Evolutionary conservation across 2,888 invertebrate species (phyloP), one percentile per base, ranked within the genome.

Genomic region (Stenotaenia linearis): DNA sequence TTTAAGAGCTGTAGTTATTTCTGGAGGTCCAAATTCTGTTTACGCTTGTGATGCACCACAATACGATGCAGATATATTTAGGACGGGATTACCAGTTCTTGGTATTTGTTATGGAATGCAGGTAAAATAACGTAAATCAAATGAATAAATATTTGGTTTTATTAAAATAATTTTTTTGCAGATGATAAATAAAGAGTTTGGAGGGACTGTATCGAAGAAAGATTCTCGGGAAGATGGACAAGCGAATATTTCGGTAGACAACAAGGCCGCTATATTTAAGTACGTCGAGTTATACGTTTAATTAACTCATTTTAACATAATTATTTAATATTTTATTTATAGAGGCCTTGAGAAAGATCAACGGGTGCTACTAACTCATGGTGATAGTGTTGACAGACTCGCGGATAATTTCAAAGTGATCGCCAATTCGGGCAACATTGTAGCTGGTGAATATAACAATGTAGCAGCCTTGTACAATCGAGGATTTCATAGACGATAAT

Each of bases 51-150:
- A 97, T 88, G 97, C 98, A 78, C 97, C 97, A 18, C 89, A 91
- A 86, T 98, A 97, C 85, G 98, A 99, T 87, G 91, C 96, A 0
- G 95, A 95, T 84, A 95, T 99, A 85, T 99, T 99, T 88, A 92
- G 93, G 87, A 92, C 96, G 87, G 97, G 96, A 82, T 88, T 99
- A 83, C 99, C 99, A 6, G 93, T 99, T 82, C 81, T 89, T 89
- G 98, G 98, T 84, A 99, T 99, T 85, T 99, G 99, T 88, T 99
- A 99, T 89, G 99, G 99, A 74, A 96, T 99, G 94, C 98, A 89
- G 86, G 88, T 88, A 81, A 80, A n/a, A n/a, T 3, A 7, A 15
- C 1, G 18, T 74, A 2, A 3, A 25, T 25, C 23, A 15, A 28
- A n/a, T 30, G 23, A 15, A n/a, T 5, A 74, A 74, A 0, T n/a